These are phyloP conservation scores for Magallana gigas DNA, from an alignment of 1,140 invertebrate species.

Conservation along the genomic window DNA sequence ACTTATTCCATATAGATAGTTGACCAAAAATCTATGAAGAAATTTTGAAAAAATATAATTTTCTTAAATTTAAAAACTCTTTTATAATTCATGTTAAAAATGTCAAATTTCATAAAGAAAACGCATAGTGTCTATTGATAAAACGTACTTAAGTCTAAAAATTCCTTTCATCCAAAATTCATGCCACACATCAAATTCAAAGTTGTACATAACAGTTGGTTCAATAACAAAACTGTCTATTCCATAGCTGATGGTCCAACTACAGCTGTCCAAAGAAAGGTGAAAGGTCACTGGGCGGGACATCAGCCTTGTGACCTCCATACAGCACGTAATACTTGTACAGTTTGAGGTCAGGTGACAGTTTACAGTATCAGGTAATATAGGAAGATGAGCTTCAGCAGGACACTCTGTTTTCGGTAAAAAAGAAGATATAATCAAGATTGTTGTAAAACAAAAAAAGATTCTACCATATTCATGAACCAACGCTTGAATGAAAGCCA, in stretches of 20 bases:
- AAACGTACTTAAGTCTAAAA: slow-evolving; percentile 8
- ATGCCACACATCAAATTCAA: slow-evolving; percentile 27
- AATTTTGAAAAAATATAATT: neutral
- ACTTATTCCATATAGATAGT: slow-evolving; percentile 25
- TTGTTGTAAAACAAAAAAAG: too few species aligned
- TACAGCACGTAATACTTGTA: slow-evolving; percentile 42
- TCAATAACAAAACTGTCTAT: slow-evolving; percentile 42
- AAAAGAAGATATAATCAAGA: too few species aligned
- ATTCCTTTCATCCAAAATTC: slow-evolving; percentile 39
- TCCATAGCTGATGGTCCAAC: slow-evolving; percentile 37
- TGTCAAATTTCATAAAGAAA: too few species aligned
- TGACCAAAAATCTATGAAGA: slow-evolving; percentile 40
- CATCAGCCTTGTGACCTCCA: slow-evolving; percentile 5
- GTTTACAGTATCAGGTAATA: neutral
- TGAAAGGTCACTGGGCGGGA: slow-evolving; percentile 35
- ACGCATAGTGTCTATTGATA: too few species aligned
- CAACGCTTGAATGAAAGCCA: too few species aligned
- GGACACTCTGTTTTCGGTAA: neutral
- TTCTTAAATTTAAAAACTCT: too few species aligned
- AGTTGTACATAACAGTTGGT: neutral
- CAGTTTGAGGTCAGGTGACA: slow-evolving; percentile 36
- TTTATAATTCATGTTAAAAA: too few species aligned
- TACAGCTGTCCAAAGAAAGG: slow-evolving; percentile 41
- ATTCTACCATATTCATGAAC: too few species aligned
- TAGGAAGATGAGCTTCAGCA: neutral